Conservation (phyloP, 2,113 vertebrate genomes). For the Glaucomys volans region DNA sequence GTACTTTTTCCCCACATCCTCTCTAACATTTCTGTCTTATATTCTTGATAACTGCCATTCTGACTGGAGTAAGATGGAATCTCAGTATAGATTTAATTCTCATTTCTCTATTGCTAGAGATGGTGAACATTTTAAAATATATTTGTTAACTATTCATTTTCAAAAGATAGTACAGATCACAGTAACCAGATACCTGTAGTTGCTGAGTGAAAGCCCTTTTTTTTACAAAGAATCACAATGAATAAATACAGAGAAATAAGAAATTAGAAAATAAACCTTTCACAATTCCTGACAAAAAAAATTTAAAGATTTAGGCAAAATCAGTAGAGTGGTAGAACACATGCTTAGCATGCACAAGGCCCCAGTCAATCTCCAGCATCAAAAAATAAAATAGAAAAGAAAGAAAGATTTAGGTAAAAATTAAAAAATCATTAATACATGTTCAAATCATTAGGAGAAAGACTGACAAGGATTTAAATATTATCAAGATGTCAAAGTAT, state of each 20-base stretch:
- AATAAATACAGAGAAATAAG: conserved; percentile 15
- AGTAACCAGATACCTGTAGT: neutral
- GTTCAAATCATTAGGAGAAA: conserved; percentile 12
- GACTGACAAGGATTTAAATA: neutral
- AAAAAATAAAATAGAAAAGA: neutral
- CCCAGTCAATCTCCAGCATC: neutral
- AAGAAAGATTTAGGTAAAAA: neutral
- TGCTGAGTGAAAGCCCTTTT: conserved; percentile 3
- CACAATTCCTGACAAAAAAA: neutral
- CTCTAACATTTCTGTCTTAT: too few species aligned
- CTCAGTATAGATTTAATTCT: too few species aligned
- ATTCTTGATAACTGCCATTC: too few species aligned
- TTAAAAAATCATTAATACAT: conserved; percentile 27
- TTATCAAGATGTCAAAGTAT: neutral
- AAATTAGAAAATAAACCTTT: conserved; percentile 46
- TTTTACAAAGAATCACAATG: conserved; percentile 7
- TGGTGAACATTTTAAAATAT: too few species aligned
- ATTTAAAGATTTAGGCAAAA: neutral
- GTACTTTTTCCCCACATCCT: too few species aligned
- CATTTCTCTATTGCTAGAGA: too few species aligned
- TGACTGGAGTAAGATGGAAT: too few species aligned
- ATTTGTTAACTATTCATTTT: neutral
- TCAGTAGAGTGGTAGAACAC: neutral
- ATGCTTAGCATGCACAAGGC: neutral
- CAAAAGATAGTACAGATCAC: conserved; percentile 5